Evolutionary conservation across 2,797 vertebrate species (phyloP).

Genomic region (Poliocrania exsul): DNA sequence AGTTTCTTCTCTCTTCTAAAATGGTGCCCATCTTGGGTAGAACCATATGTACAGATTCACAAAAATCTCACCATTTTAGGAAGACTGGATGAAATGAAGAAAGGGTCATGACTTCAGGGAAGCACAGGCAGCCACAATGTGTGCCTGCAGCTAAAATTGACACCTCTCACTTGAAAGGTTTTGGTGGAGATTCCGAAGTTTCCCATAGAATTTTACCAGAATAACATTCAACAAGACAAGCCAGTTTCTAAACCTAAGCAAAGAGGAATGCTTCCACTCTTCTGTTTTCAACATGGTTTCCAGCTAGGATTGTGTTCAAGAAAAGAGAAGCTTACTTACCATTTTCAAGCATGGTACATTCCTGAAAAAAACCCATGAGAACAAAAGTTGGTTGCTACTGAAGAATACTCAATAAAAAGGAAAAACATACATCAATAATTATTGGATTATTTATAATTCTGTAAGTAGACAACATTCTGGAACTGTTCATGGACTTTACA

Average conservation of each 20-base stretch:
- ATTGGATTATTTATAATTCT: background rate
- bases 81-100: background rate
- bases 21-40: background rate
- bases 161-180: background rate
- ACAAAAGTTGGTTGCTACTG: background rate
- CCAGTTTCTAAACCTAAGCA: background rate
- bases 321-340: background rate
- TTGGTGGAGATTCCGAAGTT: background rate
- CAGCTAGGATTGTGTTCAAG: background rate
- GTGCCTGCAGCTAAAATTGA: background rate
- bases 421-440: background rate
- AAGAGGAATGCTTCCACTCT: background rate
- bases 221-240: background rate
- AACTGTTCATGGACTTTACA: background rate
- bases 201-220: background rate
- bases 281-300: background rate
- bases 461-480: background rate
- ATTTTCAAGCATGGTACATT: background rate
- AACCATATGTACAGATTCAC: background rate
- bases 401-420: background rate
- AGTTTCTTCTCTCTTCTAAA: background rate
- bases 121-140: accelerated
- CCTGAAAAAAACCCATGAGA: background rate
- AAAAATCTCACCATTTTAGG: background rate
- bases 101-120: background rate